phyloP scores from a whole-genome alignment of 2,113 vertebrate species.

The Rana temporaria region DNA sequence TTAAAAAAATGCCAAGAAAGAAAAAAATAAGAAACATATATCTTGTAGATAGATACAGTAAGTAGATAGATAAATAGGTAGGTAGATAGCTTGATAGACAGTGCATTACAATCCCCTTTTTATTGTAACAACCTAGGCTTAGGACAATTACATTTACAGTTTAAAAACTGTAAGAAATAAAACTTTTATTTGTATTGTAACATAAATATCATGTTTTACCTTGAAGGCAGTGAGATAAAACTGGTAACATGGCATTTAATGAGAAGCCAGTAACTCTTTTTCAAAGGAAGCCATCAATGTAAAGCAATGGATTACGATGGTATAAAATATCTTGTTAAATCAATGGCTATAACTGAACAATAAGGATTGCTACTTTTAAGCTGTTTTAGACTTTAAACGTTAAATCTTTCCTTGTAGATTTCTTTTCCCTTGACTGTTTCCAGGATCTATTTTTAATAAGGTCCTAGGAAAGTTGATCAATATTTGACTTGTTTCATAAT shows the following conservation, averaged over 20 bases:
- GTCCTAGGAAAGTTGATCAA: constrained; percentile 54
- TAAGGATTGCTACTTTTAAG: constrained; percentile 48
- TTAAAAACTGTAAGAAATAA: too few species aligned
- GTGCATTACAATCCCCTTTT: too few species aligned
- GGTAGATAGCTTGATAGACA: too few species aligned
- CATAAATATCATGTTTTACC: background rate
- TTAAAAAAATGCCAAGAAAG: too few species aligned
- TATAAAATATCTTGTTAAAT: constrained; percentile 54
- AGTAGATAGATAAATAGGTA: too few species aligned
- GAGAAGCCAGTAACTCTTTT: constrained; percentile 11
- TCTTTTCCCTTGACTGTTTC: constrained; percentile 38
- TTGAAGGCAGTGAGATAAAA: background rate
- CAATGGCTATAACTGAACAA: constrained; percentile 48
- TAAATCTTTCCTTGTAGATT: constrained; percentile 41
- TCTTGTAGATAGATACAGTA: too few species aligned
- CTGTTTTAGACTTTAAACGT: constrained; percentile 55
- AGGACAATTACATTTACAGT: too few species aligned
- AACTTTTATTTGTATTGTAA: too few species aligned
- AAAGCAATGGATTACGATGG: constrained; percentile 52
- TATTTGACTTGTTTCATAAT: constrained; percentile 54
- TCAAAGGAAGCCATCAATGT: constrained; percentile 31
- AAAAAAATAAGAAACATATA: too few species aligned
- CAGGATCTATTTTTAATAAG: constrained; percentile 57
- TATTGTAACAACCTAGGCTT: too few species aligned
- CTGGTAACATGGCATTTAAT: constrained; percentile 18